Conservation (phyloP, 1,140 invertebrate genomes). For the Monomorium pharaonis region DNA sequence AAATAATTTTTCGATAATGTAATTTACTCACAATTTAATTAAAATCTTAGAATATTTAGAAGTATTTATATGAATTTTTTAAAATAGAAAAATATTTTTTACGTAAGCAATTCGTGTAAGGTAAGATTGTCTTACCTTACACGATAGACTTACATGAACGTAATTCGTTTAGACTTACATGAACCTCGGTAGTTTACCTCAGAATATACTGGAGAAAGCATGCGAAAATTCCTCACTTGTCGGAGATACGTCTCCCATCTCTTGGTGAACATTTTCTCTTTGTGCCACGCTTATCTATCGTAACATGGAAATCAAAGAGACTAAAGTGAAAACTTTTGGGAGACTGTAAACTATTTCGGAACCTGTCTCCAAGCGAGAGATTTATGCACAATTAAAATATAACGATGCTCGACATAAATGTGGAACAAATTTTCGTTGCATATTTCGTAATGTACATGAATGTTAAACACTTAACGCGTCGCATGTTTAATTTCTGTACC, state of each 20-base stretch:
- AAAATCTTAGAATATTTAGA: not conserved
- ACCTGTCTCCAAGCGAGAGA: not conserved
- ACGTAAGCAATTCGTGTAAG: not conserved
- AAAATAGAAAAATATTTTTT: not conserved
- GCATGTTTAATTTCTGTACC: not conserved
- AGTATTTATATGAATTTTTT: not conserved
- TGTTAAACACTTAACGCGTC: not conserved
- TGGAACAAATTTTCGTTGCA: not conserved
- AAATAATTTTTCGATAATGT: not conserved
- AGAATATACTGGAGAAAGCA: not conserved
- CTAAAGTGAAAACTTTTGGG: conserved; percentile 36
- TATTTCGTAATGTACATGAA: not conserved
- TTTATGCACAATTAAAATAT: conserved; percentile 30
- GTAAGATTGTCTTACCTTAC: too few species aligned
- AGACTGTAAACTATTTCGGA: conserved; percentile 17
- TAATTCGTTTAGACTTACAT: not conserved
- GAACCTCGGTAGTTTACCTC: not conserved
- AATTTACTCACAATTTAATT: not conserved
- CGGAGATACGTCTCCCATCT: conserved; percentile 17
- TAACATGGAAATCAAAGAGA: conserved; percentile 43
- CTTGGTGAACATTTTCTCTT: conserved; percentile 32
- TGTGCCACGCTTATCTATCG: conserved; percentile 28
- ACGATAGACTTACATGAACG: too few species aligned
- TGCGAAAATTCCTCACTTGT: conserved; percentile 27
- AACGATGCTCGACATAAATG: not conserved